phyloP scores from a whole-genome alignment of 2,888 invertebrate species.

The Maniola hyperantus region DNA sequence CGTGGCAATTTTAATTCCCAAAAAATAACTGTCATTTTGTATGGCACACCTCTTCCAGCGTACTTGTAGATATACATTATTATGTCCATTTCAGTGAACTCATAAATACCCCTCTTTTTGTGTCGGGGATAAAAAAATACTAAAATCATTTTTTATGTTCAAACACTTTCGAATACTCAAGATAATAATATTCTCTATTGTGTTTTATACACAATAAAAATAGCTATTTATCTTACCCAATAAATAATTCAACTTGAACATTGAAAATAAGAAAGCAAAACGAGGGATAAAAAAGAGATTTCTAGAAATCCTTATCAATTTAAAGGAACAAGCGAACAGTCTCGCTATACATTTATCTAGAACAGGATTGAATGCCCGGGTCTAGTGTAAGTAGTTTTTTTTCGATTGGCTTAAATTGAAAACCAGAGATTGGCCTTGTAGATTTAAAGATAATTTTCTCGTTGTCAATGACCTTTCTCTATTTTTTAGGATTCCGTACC shows the following conservation, averaged over 20 bases:
- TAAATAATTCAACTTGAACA: not conserved
- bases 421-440: not conserved
- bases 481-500: no score
- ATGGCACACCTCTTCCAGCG: no score
- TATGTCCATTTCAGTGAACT: no score
- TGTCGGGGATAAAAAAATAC: no score
- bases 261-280: constrained; percentile 27
- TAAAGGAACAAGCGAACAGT: constrained; percentile 26
- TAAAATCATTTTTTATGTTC: no score
- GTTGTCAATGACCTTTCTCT: not conserved
- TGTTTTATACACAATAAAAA: not conserved
- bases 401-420: constrained; percentile 12
- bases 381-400: constrained; percentile 18
- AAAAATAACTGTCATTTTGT: no score
- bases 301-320: constrained; percentile 29
- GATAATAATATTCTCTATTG: no score
- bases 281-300: constrained; percentile 29
- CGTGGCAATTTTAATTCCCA: no score
- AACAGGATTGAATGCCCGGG: constrained; percentile 18
- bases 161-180: no score
- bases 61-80: no score
- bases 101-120: no score
- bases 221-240: not conserved
- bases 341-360: constrained; percentile 29
- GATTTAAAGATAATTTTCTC: constrained; percentile 7